Evolutionary conservation across 2,888 invertebrate genomes (phyloP).

Genomic region (Spisula subtruncata): DNA sequence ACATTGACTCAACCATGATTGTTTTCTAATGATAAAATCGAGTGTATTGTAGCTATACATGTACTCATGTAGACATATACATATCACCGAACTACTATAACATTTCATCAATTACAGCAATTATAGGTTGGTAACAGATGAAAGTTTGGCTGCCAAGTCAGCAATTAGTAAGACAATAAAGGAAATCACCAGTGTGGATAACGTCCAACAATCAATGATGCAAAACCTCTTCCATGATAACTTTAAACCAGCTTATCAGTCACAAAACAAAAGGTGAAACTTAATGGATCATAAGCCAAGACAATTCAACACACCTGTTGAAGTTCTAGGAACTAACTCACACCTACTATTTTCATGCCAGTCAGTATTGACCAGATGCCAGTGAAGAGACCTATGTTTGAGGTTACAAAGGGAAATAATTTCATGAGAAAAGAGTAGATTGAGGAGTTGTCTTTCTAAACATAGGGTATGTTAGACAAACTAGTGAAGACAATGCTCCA

Average conservation of each 20-base stretch:
- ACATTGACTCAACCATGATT: no score
- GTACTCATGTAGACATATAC: background rate
- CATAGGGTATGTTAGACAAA: no score
- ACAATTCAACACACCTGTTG: conserved; percentile 16
- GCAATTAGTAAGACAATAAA: conserved; percentile 22
- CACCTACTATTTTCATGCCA: background rate
- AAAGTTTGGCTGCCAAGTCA: background rate
- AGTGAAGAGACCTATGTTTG: background rate
- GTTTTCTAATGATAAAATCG: no score
- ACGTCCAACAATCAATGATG: conserved; percentile 16
- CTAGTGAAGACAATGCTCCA: no score
- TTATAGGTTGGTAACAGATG: background rate
- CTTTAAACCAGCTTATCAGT: conserved; percentile 9
- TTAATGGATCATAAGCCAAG: conserved; percentile 19
- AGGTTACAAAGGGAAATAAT: no score
- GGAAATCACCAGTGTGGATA: conserved; percentile 10
- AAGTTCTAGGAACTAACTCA: background rate
- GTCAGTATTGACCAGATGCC: background rate
- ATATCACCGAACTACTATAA: background rate
- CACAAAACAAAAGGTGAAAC: background rate
- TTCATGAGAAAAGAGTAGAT: no score
- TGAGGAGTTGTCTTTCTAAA: no score
- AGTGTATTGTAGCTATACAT: no score
- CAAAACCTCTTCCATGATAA: conserved; percentile 14
- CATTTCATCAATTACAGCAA: background rate